Conservation (phyloP, 2,797 vertebrate genomes). For the Enteromius argenteus region DNA sequence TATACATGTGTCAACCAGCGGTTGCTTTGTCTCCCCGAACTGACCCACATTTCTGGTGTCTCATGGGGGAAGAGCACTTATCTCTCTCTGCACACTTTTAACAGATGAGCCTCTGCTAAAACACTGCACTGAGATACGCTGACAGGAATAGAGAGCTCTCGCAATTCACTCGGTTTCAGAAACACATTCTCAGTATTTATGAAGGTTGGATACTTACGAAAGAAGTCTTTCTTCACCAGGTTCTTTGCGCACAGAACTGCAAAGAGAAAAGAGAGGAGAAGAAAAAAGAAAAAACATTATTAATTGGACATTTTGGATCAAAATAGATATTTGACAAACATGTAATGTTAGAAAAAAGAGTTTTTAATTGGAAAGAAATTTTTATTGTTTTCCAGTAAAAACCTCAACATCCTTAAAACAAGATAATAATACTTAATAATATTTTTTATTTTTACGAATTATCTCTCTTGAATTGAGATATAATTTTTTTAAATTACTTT, state of each 20-base stretch:
- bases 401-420: neutral
- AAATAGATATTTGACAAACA: neutral
- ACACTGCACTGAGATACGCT: constrained; percentile 43
- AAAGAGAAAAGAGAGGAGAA: constrained; percentile 70
- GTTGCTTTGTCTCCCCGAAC: constrained; percentile 52
- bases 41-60: constrained; percentile 58
- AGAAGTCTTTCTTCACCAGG: constrained; percentile 99
- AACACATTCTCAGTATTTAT: neutral
- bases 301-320: neutral
- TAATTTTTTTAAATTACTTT: no score
- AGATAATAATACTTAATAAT: no score
- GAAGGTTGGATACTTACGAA: constrained; percentile 89
- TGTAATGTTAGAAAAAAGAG: neutral
- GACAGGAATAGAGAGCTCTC: constrained; percentile 45
- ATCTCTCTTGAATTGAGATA: no score
- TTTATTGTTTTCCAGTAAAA: neutral
- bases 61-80: constrained; percentile 55
- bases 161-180: neutral
- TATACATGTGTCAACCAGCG: constrained; percentile 33
- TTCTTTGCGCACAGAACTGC: constrained; percentile 98
- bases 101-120: constrained; percentile 50
- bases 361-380: neutral
- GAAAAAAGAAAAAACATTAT: neutral
- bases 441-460: no score
- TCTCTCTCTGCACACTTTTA: constrained; percentile 54